These are phyloP conservation scores for Paracanthobrama guichenoti DNA, from an alignment of 2,113 vertebrate genomes.

Conservation along the genomic window DNA sequence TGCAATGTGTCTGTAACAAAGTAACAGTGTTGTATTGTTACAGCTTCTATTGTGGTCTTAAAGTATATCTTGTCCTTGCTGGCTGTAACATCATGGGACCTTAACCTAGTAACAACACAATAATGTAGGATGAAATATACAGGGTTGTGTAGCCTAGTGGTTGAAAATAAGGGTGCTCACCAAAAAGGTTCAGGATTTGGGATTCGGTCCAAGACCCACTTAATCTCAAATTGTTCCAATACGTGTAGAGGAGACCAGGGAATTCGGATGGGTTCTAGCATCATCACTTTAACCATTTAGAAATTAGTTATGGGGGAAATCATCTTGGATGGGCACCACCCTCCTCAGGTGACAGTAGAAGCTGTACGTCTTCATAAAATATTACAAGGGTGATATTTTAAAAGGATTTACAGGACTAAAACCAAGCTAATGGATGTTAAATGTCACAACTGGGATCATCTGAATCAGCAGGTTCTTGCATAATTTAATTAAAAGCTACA, in stretches of 20 bases:
- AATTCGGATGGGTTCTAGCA: background rate
- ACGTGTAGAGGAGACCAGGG: background rate
- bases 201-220: background rate
- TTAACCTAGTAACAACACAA: slow-evolving; percentile 11
- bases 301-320: background rate
- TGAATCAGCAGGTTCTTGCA: slow-evolving; percentile 3
- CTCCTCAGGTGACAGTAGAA: background rate
- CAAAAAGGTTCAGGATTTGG: background rate
- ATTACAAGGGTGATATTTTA: background rate
- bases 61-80: background rate
- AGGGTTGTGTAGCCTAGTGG: background rate
- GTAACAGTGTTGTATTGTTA: slow-evolving; percentile 1
- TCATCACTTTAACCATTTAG: background rate
- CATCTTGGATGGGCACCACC: background rate
- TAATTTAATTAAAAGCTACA: slow-evolving; percentile 22
- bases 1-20: background rate
- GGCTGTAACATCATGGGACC: background rate
- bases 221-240: background rate
- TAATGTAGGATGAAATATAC: background rate
- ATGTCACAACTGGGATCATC: background rate
- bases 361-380: background rate
- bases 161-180: background rate
- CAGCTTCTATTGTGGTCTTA: background rate
- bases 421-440: slow-evolving; percentile 21
- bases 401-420: slow-evolving; percentile 10